These are phyloP conservation scores for Melanocharis versteri DNA, from an alignment of 2,113 vertebrate species.

Conservation along the genomic window DNA sequence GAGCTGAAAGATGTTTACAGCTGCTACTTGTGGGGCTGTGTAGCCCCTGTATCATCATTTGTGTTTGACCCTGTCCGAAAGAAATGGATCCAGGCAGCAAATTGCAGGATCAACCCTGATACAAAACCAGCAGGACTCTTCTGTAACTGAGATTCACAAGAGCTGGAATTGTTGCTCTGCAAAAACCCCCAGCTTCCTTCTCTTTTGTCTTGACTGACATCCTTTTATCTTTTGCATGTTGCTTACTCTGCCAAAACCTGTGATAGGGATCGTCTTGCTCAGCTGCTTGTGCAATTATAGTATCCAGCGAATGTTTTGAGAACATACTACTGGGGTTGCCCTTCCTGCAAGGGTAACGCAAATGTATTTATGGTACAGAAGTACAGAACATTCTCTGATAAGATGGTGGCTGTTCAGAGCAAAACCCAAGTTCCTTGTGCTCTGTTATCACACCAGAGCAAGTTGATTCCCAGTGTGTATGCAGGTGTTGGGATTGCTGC, in stretches of 20 bases:
- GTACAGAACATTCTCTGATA: conserved; percentile 35
- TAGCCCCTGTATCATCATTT: background rate
- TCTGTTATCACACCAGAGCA: background rate
- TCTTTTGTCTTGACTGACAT: background rate
- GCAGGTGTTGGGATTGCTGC: background rate
- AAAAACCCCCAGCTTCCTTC: background rate
- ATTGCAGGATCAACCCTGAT: background rate
- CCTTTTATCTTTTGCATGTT: background rate
- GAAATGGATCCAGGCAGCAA: background rate
- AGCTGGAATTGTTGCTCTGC: background rate
- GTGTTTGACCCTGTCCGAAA: background rate
- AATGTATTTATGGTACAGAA: background rate
- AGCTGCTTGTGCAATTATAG: background rate
- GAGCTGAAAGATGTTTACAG: background rate
- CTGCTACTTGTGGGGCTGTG: background rate
- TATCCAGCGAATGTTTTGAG: background rate
- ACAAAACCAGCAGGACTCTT: background rate
- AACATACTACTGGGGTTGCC: background rate
- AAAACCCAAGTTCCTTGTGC: background rate
- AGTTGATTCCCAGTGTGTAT: background rate
- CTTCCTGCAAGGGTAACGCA: background rate
- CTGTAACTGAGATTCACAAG: background rate
- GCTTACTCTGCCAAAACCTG: background rate
- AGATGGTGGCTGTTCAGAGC: background rate
- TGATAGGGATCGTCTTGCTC: background rate